phyloP scores from a whole-genome alignment of 2,113 vertebrate species.

The Lota lota region DNA sequence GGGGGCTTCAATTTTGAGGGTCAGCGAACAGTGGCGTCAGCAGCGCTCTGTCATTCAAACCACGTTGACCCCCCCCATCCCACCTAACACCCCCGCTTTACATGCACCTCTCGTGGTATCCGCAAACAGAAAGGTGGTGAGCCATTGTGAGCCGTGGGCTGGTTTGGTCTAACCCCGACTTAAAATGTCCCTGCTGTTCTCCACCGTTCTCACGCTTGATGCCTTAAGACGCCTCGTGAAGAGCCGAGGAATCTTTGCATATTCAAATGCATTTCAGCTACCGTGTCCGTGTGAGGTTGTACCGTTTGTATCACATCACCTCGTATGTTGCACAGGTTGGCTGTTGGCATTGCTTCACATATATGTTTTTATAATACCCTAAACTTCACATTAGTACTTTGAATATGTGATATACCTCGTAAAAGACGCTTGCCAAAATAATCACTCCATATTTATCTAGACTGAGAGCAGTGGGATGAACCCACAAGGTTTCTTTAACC shows the following conservation, averaged over 20 bases:
- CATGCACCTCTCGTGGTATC: constrained; percentile 62
- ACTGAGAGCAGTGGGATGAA: no score
- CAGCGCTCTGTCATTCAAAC: constrained; percentile 68
- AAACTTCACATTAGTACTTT: no score
- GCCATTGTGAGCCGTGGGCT: constrained; percentile 48
- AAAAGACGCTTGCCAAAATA: no score
- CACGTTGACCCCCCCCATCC: constrained; percentile 28
- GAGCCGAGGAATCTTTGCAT: constrained; percentile 47
- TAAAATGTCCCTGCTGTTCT: constrained; percentile 57
- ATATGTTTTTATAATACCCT: no score
- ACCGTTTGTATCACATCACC: no score
- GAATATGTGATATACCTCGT: no score
- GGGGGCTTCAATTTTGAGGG: constrained; percentile 66
- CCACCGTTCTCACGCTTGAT: constrained; percentile 35
- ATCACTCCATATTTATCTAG: no score
- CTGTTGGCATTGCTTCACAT: no score
- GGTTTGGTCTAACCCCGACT: constrained; percentile 52
- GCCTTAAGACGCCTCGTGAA: constrained; percentile 46
- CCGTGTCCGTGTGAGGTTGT: no score
- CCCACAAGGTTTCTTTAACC: no score
- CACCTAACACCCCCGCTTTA: constrained; percentile 29
- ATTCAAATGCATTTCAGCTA: constrained; percentile 14
- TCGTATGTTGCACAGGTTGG: no score
- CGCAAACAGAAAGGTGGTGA: constrained; percentile 63
- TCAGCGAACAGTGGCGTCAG: constrained; percentile 64